Percentiles rank a stretch among this genome's conserved stretches.
phyloP scores from a whole-genome alignment of 2,888 invertebrate species.

The Leptopilina myrica region DNA sequence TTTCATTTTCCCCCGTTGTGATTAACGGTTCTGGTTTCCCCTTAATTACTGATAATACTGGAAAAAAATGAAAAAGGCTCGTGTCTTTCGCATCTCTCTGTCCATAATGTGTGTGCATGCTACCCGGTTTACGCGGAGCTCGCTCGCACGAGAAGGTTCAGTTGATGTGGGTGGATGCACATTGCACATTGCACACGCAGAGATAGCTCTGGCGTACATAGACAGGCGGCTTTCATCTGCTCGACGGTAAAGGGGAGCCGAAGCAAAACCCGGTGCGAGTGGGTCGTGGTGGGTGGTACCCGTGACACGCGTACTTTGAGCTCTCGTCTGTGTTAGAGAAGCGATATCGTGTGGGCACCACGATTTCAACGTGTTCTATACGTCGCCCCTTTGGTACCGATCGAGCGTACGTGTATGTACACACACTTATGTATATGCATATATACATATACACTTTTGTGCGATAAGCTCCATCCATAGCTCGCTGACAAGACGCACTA shows the following conservation, averaged over 20 bases:
- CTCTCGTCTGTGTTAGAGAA: constrained; percentile 44
- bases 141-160: constrained; percentile 22
- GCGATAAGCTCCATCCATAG: constrained; percentile 12
- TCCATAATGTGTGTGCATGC: constrained; percentile 25
- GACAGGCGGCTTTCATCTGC: constrained; percentile 55
- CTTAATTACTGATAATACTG: constrained; percentile 26
- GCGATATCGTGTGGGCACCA: constrained; percentile 53
- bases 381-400: constrained; percentile 49
- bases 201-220: constrained; percentile 52
- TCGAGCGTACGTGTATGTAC: constrained; percentile 57
- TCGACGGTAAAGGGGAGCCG: constrained; percentile 55
- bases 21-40: constrained; percentile 5
- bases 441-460: constrained; percentile 28
- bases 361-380: constrained; percentile 53
- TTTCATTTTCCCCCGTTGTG: neutral
- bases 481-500: constrained; percentile 15
- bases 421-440: too few species aligned
- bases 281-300: constrained; percentile 56
- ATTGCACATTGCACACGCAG: constrained; percentile 40
- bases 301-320: constrained; percentile 49
- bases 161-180: constrained; percentile 33
- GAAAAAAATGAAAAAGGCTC: constrained; percentile 23
- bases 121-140: constrained; percentile 36
- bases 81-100: constrained; percentile 19
- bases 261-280: constrained; percentile 55